A percentile compares a stretch with the other conserved stretches of the same genome.
phyloP scores from a whole-genome alignment of 2,797 vertebrate genomes.

The Lepus townsendii region DNA sequence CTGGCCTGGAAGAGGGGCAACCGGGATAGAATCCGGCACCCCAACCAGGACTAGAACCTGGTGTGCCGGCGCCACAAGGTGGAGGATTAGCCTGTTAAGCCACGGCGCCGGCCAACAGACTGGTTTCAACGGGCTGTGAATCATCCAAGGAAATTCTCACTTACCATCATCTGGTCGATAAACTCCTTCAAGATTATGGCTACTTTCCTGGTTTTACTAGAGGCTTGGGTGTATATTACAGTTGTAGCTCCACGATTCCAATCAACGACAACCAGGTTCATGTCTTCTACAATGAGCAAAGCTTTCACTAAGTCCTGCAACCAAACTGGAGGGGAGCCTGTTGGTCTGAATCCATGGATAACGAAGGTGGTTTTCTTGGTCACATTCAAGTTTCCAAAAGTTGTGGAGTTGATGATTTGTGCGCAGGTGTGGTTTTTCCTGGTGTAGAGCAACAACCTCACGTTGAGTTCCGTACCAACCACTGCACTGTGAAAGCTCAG shows the following conservation, averaged over 20 bases:
- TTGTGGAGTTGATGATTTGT: conserved; percentile 85
- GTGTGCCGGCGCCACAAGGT: no score
- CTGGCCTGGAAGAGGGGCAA: no score
- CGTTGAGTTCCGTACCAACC: conserved; percentile 93
- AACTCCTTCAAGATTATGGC: conserved; percentile 93
- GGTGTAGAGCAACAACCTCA: conserved; percentile 94
- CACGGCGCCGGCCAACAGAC: no score
- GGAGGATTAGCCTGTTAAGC: no score
- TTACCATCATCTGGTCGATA: conserved; percentile 94
- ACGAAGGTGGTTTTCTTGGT: conserved; percentile 93
- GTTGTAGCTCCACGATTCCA: conserved; percentile 97
- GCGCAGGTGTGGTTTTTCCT: conserved; percentile 91
- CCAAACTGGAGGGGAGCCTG: conserved; percentile 94
- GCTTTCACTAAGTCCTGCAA: conserved; percentile 89
- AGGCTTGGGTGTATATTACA: conserved; percentile 92
- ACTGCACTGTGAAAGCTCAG: conserved; percentile 92
- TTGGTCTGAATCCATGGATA: conserved; percentile 95
- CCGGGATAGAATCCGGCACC: no score
- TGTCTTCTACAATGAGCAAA: conserved; percentile 91
- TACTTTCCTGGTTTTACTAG: conserved; percentile 91
- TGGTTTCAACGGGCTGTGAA: background rate
- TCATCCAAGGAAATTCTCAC: conserved; percentile 49
- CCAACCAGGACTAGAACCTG: no score
- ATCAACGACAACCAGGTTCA: conserved; percentile 95
- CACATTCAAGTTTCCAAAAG: conserved; percentile 88